phyloP scores from a whole-genome alignment of 2,797 vertebrate genomes.

The Hoplostethus atlanticus region DNA sequence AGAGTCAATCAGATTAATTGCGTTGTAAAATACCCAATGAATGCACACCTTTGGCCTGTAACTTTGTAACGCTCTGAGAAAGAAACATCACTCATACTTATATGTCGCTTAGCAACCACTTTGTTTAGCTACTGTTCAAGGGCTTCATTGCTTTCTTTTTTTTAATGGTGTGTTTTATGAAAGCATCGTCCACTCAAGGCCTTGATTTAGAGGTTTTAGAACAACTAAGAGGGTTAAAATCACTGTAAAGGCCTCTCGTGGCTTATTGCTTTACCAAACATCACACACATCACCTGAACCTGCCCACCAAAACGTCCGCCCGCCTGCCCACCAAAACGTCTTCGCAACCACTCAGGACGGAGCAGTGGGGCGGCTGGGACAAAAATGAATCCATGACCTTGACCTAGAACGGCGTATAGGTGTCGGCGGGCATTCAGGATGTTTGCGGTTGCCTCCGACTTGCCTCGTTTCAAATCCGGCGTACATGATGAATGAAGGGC shows the following conservation, averaged over 20 bases:
- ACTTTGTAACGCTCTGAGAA: too few species aligned
- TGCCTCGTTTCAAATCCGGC: constrained; percentile 59
- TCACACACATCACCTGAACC: background rate
- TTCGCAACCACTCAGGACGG: constrained; percentile 4
- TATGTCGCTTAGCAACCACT: too few species aligned
- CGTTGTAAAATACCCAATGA: too few species aligned
- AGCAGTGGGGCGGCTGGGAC: constrained; percentile 1
- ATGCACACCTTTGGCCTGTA: too few species aligned
- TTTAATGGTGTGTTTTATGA: too few species aligned
- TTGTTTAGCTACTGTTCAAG: too few species aligned
- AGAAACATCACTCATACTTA: too few species aligned
- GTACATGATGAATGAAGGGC: constrained; percentile 69
- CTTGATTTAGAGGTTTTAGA: too few species aligned
- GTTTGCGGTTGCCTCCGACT: constrained; percentile 50
- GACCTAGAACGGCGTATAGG: constrained; percentile 58
- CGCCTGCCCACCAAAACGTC: constrained; percentile 4
- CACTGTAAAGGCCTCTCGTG: too few species aligned
- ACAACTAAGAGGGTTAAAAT: background rate
- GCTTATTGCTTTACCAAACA: background rate
- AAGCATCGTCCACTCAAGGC: too few species aligned
- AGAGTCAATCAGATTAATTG: too few species aligned
- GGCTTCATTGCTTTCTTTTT: too few species aligned
- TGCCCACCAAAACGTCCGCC: constrained; percentile 4
- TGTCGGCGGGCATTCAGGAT: constrained; percentile 22
- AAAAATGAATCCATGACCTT: constrained; percentile 55